Evolutionary conservation across 2,888 invertebrate species (phyloP), one percentile per base, ranked within the genome.

Genomic region (Julus scanicus): DNA sequence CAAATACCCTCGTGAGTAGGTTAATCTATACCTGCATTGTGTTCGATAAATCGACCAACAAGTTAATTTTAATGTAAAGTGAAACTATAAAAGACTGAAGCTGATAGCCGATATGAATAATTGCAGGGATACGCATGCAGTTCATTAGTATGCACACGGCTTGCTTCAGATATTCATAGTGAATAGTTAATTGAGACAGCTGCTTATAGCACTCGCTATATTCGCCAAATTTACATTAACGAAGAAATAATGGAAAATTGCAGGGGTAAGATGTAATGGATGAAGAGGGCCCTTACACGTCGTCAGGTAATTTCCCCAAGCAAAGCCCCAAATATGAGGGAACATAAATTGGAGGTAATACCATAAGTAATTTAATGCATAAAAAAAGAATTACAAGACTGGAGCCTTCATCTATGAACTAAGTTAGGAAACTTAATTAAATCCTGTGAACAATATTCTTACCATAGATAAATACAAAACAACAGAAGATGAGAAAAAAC

Each of bases 31-130:
- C 20, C 71, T 29, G 71, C 71, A 71, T 71, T 17, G 71, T 71
- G 71, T 71, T 71, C 71, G 71, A 71, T 20, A 71, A 71, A 71
- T 71, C 71, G 71, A 71, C 71, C 71, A 71, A 71, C 71, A 71
- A 71, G 71, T 71, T 71, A 71, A 71, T 71, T 71, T 71, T 71
- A 71, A 71, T 71, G 29, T 8, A 29, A 71, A 71, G 71, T 29
- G 71, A 71, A 71, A 29, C 71, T 71, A 71, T 8, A 63, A 63
- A 63, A 20, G 20, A 17, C 8, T 9, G 29, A 29, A 29, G 20
- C 71, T 71, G 71, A 29, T 29, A 71, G 4, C 20, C 5, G 8
- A 71, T 71, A 71, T 17, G 71, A 17, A 71, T 71, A 71, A 71
- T 71, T 71, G 29, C 29, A 29, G 29, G 29, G 71, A 71, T 17